phyloP scores from a whole-genome alignment of 1,140 invertebrate species.

The Eriocheir sinensis region DNA sequence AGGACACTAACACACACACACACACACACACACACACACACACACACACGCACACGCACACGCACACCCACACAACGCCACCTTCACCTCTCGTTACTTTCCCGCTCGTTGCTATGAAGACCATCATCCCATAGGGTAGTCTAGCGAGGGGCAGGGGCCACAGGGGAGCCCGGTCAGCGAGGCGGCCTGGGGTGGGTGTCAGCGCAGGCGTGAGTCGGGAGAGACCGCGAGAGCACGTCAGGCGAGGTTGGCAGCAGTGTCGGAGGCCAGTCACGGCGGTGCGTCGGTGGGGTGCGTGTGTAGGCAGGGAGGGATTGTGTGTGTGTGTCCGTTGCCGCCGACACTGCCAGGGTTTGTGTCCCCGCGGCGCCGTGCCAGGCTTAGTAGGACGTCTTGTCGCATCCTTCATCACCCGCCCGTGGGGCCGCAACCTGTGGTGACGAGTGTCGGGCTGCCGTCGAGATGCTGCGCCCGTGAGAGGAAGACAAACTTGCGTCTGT shows the following conservation, averaged over 20 bases:
- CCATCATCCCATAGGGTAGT: neutral
- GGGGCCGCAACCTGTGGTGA: neutral
- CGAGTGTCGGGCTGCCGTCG: neutral
- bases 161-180: neutral
- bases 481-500: neutral
- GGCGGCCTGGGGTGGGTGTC: neutral
- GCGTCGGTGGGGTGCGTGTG: conserved; percentile 7
- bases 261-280: neutral
- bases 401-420: neutral
- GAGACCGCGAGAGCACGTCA: neutral
- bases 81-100: neutral
- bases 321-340: neutral
- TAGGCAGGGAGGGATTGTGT: neutral
- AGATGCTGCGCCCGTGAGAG: neutral
- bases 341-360: neutral
- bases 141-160: neutral
- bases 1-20: neutral
- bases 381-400: neutral
- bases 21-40: neutral
- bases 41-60: conserved; percentile 18
- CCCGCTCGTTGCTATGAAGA: neutral
- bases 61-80: too few relatives aligned
- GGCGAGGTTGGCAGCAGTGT: conserved; percentile 19
- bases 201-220: neutral
- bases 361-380: neutral